Conservation (phyloP, 2,888 invertebrate species). For the Silvanus unidentatus region DNA sequence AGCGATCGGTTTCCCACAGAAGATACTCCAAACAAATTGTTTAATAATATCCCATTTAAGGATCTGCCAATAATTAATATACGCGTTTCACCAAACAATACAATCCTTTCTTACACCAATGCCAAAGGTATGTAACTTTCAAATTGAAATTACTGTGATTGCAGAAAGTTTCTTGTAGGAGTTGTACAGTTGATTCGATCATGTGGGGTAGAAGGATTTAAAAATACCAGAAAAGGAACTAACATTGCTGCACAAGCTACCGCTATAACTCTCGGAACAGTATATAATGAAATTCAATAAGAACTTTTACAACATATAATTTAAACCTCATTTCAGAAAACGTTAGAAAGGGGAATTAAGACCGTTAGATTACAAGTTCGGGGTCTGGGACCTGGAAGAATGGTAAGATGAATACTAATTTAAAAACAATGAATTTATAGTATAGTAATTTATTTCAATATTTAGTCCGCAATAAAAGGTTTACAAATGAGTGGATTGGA, state of each 20-base stretch:
- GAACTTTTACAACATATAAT: slow-evolving; percentile 2
- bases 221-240: slow-evolving; percentile 91
- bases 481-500: slow-evolving; percentile 86
- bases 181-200: slow-evolving; percentile 58
- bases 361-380: slow-evolving; percentile 70
- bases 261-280: slow-evolving; percentile 71
- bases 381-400: slow-evolving; percentile 84
- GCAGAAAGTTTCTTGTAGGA: slow-evolving; percentile 39
- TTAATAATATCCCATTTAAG: slow-evolving; percentile 70
- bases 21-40: slow-evolving; percentile 64
- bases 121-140: slow-evolving; percentile 50
- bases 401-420: slow-evolving; percentile 55
- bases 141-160: slow-evolving; percentile 16
- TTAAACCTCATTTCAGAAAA: slow-evolving; percentile 54
- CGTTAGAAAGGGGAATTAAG: slow-evolving; percentile 65
- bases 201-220: slow-evolving; percentile 90
- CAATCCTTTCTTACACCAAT: slow-evolving; percentile 72
- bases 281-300: slow-evolving; percentile 36
- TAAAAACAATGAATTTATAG: background rate
- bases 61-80: slow-evolving; percentile 81
- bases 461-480: slow-evolving; percentile 87
- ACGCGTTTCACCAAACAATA: slow-evolving; percentile 80
- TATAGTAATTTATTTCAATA: slow-evolving; percentile 1
- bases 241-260: slow-evolving; percentile 96
- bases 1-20: slow-evolving; percentile 67